These are phyloP conservation scores for Penaeus indicus DNA, from an alignment of 1,140 invertebrate species.

Conservation along the genomic window DNA sequence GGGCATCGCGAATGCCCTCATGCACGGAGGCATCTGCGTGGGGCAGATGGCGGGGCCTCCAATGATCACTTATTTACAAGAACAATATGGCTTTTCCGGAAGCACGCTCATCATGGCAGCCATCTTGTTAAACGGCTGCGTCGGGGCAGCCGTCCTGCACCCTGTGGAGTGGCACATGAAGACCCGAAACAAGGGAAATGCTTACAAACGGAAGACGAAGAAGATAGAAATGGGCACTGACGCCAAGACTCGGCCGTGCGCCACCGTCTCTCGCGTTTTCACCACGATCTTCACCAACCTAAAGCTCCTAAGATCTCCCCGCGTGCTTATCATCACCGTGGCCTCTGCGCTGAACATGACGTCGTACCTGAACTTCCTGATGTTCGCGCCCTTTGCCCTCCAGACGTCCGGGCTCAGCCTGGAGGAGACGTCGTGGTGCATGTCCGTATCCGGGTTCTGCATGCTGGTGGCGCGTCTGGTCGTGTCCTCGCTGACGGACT, in stretches of 20 bases:
- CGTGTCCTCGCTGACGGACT: background rate
- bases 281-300: background rate
- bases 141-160: conserved; percentile 42
- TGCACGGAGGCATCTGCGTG: background rate
- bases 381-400: background rate
- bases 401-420: background rate
- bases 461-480: background rate
- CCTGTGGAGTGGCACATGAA: conserved; percentile 48
- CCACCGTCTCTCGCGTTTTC: background rate
- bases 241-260: background rate
- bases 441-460: background rate
- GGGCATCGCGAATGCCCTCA: conserved; percentile 36
- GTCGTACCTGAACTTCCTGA: background rate
- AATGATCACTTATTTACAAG: conserved; percentile 17
- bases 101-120: conserved; percentile 39
- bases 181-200: background rate
- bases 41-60: conserved; percentile 44
- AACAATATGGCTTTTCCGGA: conserved; percentile 38
- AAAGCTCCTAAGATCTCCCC: background rate
- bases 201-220: background rate
- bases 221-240: background rate
- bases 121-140: conserved; percentile 38
- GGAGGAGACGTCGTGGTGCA: background rate
- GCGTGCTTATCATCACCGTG: background rate
- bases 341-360: background rate